A percentile compares a stretch with the other conserved stretches of the same genome.
Conservation (phyloP, 2,888 invertebrate genomes). For the Hydrotaea cyrtoneurina region DNA sequence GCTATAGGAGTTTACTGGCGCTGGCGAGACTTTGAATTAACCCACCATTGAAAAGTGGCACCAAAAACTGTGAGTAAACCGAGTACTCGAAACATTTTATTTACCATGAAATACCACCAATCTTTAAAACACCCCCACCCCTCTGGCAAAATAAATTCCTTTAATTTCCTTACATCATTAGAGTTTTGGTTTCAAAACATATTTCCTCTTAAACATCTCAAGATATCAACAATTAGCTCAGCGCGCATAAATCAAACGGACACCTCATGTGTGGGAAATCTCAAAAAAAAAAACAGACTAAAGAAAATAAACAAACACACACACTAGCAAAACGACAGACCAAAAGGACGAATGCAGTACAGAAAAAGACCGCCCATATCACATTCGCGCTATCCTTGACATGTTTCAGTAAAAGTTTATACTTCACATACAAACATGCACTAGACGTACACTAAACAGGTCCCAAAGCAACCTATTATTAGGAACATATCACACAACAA, state of each 20-base stretch:
- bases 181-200: background rate
- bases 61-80: too few species aligned
- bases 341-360: background rate
- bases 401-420: slow-evolving; percentile 58
- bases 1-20: too few species aligned
- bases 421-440: background rate
- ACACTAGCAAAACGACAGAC: slow-evolving; percentile 3
- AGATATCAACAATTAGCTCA: slow-evolving; percentile 48
- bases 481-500: slow-evolving; percentile 47
- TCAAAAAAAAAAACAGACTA: slow-evolving; percentile 22
- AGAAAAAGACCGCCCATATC: slow-evolving; percentile 27
- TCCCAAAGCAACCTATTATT: slow-evolving; percentile 61
- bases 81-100: too few species aligned
- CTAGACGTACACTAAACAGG: slow-evolving; percentile 52
- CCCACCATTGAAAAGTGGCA: too few species aligned
- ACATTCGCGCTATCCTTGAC: slow-evolving; percentile 60
- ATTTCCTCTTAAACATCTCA: background rate
- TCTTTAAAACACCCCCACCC: too few species aligned
- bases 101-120: too few species aligned
- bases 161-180: too few species aligned
- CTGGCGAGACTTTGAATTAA: too few species aligned
- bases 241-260: slow-evolving; percentile 55
- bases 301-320: too few species aligned
- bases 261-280: slow-evolving; percentile 56
- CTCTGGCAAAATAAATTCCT: too few species aligned